Base-by-base conservation (phyloP, 2,113 vertebrate species). In the human region DNA sequence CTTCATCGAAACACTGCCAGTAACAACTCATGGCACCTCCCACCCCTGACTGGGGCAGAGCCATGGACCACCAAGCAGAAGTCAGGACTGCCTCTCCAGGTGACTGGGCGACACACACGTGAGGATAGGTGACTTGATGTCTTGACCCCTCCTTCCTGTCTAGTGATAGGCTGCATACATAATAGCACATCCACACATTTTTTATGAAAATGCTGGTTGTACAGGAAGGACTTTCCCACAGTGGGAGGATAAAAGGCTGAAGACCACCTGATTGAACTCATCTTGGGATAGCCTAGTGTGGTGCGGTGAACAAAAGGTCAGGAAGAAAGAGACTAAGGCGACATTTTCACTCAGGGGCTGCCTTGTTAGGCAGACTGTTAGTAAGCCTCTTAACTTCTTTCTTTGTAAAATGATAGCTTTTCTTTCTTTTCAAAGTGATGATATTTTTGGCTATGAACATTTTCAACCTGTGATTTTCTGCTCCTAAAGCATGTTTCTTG, bases 1-100 rank as follows among this genome's bases (percentile, higher is more conserved):
- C 35, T 61, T 43, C 30, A 20, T 5, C 8, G 17, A 17, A 25
- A 17, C 4, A 0, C 38, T 16, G 10, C 2, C 6, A 23, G 27
- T 22, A 30, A 82, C 35, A 14, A 9, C 2, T 70, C 14, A 10
- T 4, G 22, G 10, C 8, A 48, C 32, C 9, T n/a, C 30, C n/a
- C 7, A 14, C 30, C 8, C 20, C 25, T 6, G 3, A 12, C 8
- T 52, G 32, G 35, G 8, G 13, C 14, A 25, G 50, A 48, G 40
- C 16, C 11, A 10, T 14, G 8, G 30, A 0, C 32, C 18, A 1
- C 4, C 4, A 18, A 1, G 12, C 17, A 23, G 50, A 45, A 73
- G 81, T 20, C 5, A 3, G 4, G 32, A 22, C 22, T 13, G 57
- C 50, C 13, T 73, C 9, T 86, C 3, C 14, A 35, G n/a, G n/a